Evolutionary conservation across 2,888 invertebrate genomes (phyloP).

Genomic region (Troilus luridus): DNA sequence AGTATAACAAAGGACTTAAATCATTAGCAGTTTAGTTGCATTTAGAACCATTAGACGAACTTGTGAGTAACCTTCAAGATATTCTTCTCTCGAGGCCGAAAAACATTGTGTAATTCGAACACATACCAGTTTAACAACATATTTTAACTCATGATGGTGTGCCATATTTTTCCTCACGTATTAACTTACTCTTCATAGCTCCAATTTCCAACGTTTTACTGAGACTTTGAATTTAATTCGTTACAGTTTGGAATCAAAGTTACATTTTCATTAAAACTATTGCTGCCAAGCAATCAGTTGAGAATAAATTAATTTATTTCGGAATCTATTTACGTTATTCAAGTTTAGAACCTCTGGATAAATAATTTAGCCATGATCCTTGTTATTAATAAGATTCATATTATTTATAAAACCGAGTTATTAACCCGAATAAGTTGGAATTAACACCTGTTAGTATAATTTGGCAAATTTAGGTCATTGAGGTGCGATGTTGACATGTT

Average conservation of each 20-base stretch:
- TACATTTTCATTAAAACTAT: background rate
- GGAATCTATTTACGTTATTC: background rate
- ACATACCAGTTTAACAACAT: background rate
- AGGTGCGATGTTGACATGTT: background rate
- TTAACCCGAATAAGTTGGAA: background rate
- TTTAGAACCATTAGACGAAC: background rate
- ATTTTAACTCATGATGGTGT: background rate
- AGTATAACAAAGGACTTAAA: background rate
- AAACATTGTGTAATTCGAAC: background rate
- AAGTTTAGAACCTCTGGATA: background rate
- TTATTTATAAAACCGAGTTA: background rate
- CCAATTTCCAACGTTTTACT: too few relatives aligned
- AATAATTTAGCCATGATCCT: background rate
- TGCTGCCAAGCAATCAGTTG: background rate
- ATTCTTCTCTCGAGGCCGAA: background rate
- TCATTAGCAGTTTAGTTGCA: background rate
- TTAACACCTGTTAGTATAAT: background rate
- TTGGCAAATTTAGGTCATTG: background rate
- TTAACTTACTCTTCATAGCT: too few relatives aligned
- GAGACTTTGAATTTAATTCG: too few relatives aligned
- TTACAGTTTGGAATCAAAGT: too few relatives aligned
- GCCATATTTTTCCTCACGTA: too few relatives aligned
- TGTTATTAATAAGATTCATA: background rate
- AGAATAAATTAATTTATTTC: background rate
- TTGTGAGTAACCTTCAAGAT: background rate